A percentile compares a stretch with the other conserved stretches of the same genome.
phyloP scores from a whole-genome alignment of 1,140 invertebrate species.

The Geopemphigus sp. region DNA sequence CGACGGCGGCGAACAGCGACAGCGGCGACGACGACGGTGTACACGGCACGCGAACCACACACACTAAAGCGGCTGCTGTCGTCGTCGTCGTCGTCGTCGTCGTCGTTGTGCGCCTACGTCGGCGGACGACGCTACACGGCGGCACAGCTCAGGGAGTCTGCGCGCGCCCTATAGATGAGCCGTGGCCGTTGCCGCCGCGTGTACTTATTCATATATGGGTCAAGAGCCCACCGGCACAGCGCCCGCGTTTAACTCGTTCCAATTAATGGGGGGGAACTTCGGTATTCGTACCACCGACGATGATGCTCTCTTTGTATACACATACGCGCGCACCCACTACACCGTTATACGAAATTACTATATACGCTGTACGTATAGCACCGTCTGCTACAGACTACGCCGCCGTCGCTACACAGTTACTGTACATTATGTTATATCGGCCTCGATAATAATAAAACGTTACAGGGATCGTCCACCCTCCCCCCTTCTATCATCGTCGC shows the following conservation, averaged over 20 bases:
- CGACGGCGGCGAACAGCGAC: not conserved
- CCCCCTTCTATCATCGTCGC: too few relatives aligned
- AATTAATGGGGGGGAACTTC: slow-evolving; percentile 48
- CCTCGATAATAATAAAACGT: not conserved
- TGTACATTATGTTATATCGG: too few relatives aligned
- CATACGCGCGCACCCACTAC: too few relatives aligned
- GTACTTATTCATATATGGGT: slow-evolving; percentile 41
- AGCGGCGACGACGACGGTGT: not conserved
- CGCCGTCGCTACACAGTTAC: too few relatives aligned
- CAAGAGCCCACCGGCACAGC: slow-evolving; percentile 20
- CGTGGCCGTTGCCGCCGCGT: not conserved
- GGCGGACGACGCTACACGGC: not conserved
- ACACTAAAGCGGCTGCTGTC: slow-evolving; percentile 30
- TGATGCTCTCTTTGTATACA: too few relatives aligned
- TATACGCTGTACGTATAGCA: too few relatives aligned
- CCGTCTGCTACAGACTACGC: too few relatives aligned
- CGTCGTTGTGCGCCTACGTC: slow-evolving; percentile 33
- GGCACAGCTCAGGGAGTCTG: slow-evolving; percentile 21
- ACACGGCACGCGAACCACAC: slow-evolving; percentile 14
- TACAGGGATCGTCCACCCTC: too few relatives aligned
- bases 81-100: not conserved
- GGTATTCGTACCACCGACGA: too few relatives aligned
- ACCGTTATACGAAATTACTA: too few relatives aligned
- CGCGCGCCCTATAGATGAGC: slow-evolving; percentile 36
- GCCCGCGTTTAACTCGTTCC: slow-evolving; percentile 26